A percentile compares a stretch with the other conserved stretches of the same genome.
Evolutionary conservation across 2,888 invertebrate genomes (phyloP).

Genomic region (Apeira syringaria): DNA sequence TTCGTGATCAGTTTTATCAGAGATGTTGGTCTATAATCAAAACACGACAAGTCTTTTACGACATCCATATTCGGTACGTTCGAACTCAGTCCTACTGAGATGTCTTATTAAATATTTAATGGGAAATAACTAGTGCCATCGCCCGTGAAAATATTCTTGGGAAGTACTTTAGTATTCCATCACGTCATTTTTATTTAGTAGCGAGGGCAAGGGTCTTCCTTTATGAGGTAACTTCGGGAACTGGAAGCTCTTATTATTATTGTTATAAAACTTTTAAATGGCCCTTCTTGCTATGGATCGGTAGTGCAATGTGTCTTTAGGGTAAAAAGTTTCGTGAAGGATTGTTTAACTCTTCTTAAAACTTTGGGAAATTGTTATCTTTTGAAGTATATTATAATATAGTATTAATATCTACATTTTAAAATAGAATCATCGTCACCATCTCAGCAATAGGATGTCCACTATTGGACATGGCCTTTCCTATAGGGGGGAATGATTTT

Average conservation of each 20-base stretch:
- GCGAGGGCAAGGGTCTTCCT: conserved; percentile 3
- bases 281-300: background rate
- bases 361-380: no score
- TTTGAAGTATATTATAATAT: no score
- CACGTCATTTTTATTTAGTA: conserved; percentile 10
- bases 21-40: background rate
- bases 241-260: conserved; percentile 2
- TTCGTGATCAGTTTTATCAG: no score
- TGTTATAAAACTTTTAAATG: background rate
- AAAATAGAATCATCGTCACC: no score
- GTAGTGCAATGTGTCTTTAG: background rate
- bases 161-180: conserved; percentile 12
- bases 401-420: no score
- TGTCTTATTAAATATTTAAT: conserved; percentile 14
- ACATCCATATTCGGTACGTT: background rate
- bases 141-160: conserved; percentile 13
- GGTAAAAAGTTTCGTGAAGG: background rate
- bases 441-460: no score
- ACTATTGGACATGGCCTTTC: no score
- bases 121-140: conserved; percentile 13
- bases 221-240: conserved; percentile 6
- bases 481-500: no score
- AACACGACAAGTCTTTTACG: background rate
- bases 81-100: background rate
- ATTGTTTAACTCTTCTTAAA: no score